Evolutionary conservation across 2,888 invertebrate genomes (phyloP).

Genomic region (Auanema freiburgensis): DNA sequence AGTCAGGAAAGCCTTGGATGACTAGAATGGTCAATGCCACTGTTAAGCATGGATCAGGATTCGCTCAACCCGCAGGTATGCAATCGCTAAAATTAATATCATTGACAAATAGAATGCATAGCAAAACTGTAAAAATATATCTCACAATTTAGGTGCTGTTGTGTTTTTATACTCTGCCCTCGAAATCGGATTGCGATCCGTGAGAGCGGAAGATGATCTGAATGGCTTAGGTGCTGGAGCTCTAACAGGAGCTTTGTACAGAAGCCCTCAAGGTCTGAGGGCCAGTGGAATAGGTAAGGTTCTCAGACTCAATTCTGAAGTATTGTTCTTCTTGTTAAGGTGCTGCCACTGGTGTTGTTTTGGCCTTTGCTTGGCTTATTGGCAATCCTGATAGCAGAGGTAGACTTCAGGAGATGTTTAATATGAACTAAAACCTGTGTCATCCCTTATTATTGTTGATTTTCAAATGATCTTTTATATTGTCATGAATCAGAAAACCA

Average conservation of each 20-base stretch:
- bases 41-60: constrained; percentile 61
- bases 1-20: constrained; percentile 54
- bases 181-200: constrained; percentile 51
- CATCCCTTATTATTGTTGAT: too few species aligned
- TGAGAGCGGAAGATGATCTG: constrained; percentile 57
- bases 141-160: constrained; percentile 33
- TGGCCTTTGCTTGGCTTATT: constrained; percentile 53
- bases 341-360: constrained; percentile 43
- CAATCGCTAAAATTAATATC: too few species aligned
- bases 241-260: constrained; percentile 62
- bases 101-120: neutral
- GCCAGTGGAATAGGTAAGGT: constrained; percentile 48
- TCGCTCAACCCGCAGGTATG: constrained; percentile 52
- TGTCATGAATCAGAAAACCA: too few species aligned
- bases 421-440: neutral
- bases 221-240: constrained; percentile 59
- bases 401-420: constrained; percentile 52
- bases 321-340: constrained; percentile 13
- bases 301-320: neutral
- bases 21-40: constrained; percentile 62
- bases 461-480: too few species aligned
- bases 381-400: constrained; percentile 55
- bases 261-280: constrained; percentile 56
- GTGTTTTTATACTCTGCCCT: constrained; percentile 60
- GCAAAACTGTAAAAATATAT: too few species aligned